Conservation (phyloP, 2,113 vertebrate species). For the Lathamus discolor region DNA sequence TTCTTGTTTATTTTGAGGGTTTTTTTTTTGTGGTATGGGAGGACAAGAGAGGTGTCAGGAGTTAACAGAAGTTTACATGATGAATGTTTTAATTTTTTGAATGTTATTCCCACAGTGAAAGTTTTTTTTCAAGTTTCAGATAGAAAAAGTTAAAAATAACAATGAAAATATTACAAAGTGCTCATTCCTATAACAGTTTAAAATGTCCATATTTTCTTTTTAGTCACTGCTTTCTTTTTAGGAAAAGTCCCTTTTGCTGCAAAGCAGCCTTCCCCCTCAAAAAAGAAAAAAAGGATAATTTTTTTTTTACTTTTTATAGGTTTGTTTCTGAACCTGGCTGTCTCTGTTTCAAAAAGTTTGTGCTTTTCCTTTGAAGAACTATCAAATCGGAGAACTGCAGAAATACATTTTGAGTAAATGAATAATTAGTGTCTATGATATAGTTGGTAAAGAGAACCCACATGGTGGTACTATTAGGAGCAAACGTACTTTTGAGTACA, state of each 20-base stretch:
- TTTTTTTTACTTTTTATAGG: not conserved
- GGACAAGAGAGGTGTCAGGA: constrained; percentile 35
- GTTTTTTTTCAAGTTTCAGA: not conserved
- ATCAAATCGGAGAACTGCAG: not conserved
- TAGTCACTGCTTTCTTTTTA: not conserved
- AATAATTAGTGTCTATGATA: not conserved
- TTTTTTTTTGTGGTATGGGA: constrained; percentile 3
- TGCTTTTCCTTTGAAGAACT: not conserved
- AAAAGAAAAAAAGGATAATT: not conserved
- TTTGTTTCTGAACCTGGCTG: not conserved
- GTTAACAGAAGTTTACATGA: constrained; percentile 21
- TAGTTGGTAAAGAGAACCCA: not conserved
- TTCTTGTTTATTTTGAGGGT: constrained; percentile 37
- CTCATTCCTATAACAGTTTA: not conserved
- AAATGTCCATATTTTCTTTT: not conserved
- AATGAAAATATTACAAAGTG: not conserved
- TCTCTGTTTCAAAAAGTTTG: not conserved
- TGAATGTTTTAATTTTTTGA: not conserved
- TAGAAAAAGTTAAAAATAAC: not conserved
- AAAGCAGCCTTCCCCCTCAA: not conserved
- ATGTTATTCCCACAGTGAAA: not conserved
- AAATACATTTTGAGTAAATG: not conserved
- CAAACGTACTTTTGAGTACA: not conserved
- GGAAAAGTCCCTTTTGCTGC: not conserved
- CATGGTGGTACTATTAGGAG: not conserved